These are phyloP conservation scores for Dryas iulia DNA, from an alignment of 1,140 invertebrate genomes.

Conservation along the genomic window DNA sequence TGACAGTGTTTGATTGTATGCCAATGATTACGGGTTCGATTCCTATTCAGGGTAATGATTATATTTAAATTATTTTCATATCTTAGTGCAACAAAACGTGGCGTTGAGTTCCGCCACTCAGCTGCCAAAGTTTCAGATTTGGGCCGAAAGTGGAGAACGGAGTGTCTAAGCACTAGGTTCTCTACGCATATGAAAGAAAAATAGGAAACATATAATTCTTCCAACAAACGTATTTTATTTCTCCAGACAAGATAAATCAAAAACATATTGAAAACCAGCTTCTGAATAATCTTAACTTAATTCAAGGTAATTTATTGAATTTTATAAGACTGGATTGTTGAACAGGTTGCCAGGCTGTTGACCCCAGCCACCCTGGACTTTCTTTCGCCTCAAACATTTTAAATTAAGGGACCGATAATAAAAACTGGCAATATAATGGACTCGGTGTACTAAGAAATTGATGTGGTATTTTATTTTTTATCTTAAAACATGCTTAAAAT, in stretches of 20 bases:
- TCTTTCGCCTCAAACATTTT: conserved; percentile 30
- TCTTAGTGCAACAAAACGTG: too few relatives aligned
- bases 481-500: background rate
- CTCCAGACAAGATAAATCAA: background rate
- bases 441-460: conserved; percentile 8
- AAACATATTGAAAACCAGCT: background rate
- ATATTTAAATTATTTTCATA: too few relatives aligned
- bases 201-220: background rate
- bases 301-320: conserved; percentile 6
- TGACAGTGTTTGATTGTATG: too few relatives aligned
- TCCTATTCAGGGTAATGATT: too few relatives aligned
- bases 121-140: too few relatives aligned
- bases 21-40: too few relatives aligned
- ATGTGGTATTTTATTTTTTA: conserved; percentile 5
- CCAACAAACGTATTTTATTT: background rate
- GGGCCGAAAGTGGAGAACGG: too few relatives aligned
- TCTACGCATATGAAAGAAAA: too few relatives aligned
- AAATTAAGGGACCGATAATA: conserved; percentile 36
- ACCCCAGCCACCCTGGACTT: conserved; percentile 34
- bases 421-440: conserved; percentile 30
- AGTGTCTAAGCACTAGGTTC: too few relatives aligned
- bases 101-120: too few relatives aligned
- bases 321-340: conserved; percentile 6
- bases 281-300: background rate
- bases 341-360: conserved; percentile 34